Base-by-base conservation (phyloP, 2,888 invertebrate species). In the Drosophila fungiperda region DNA sequence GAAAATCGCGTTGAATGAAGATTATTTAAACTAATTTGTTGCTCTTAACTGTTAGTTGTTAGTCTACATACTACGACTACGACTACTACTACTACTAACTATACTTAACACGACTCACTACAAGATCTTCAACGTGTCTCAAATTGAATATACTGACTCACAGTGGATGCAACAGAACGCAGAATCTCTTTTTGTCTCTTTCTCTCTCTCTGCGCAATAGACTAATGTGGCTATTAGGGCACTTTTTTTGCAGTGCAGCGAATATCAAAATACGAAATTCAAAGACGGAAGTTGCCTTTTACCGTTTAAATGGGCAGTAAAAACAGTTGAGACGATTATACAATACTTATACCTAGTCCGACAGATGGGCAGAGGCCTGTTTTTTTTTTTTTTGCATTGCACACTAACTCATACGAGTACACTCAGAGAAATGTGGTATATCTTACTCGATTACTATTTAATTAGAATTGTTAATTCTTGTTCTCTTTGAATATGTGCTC, bases 271-370 rank as follows among this genome's bases (percentile, higher is more conserved):
- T 65, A 65, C 70, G 73, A 73, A 80, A 68, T 73, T 71, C 70
- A 74, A 78, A 86, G 86, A 86, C 89, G 86, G 89, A 86, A 86
- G 89, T 87, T 77, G 71, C 60, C 74, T 76, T 85, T 87, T 79
- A 78, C 74, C 73, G 81, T 81, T 80, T 66, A 69, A 80, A 72
- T 73, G 38, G 40, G 11, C 20, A 49, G 33, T 12, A 49, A 67
- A 54, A 69, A 70, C 61, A 59, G 70, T 70, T 76, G 54, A 55
- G 55, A 45, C 45, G 63, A 68, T 77, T 68, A 66, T 62, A 45
- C 45, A 45, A 45, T 45, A 58, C 50, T 48, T 70, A 60, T 52
- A 38, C 52, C n/a, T 26, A 54, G 40, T 4, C 55, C 48, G 38
- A 53, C 74, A 69, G 74, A 61, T 69, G 66, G 65, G 45, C 33